Percentiles rank a stretch among this genome's conserved stretches.
Conservation (phyloP, 1,140 invertebrate genomes). For the Mizuhopecten yessoensis region DNA sequence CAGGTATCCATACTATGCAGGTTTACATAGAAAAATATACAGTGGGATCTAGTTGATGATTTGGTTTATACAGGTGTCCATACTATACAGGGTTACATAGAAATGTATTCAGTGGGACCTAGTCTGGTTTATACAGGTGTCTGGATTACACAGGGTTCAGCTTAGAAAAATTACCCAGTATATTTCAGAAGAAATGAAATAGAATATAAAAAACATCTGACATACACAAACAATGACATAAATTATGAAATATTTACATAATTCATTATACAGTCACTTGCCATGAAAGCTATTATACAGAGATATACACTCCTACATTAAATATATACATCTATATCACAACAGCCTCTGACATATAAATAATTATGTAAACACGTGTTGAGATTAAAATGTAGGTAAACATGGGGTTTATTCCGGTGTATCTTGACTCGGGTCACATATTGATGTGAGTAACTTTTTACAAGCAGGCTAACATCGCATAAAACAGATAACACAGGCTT, state of each 20-base stretch:
- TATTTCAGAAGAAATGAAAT: not conserved
- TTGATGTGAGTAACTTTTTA: not conserved
- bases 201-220: not conserved
- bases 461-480: not conserved
- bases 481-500: not conserved
- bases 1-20: not conserved
- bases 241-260: constrained; percentile 15
- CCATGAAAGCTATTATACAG: too few species aligned
- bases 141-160: not conserved
- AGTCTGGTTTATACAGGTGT: not conserved
- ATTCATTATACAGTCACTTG: not conserved
- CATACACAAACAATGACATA: not conserved
- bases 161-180: not conserved
- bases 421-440: not conserved
- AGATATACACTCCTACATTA: not conserved
- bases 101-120: not conserved
- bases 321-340: not conserved
- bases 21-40: too few species aligned
- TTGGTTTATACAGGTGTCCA: not conserved
- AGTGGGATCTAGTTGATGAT: too few species aligned
- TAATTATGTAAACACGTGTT: not conserved
- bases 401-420: not conserved
- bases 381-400: constrained; percentile 5
- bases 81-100: not conserved
- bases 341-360: not conserved